Evolutionary conservation across 2,797 vertebrate genomes (phyloP).

Genomic region (Tarsius wallacei): DNA sequence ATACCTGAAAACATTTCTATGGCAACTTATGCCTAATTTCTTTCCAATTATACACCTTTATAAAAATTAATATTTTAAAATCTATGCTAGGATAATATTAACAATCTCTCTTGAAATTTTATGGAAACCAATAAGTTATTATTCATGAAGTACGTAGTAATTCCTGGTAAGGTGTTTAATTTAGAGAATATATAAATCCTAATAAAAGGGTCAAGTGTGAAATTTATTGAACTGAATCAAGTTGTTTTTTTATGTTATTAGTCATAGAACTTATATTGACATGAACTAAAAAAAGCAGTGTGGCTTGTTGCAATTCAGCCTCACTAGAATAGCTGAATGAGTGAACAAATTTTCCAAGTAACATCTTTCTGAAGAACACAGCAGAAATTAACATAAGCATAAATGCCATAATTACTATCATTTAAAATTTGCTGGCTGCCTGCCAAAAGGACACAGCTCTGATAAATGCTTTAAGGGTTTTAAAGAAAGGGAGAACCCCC

Average conservation of each 20-base stretch:
- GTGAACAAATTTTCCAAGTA: not conserved
- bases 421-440: not conserved
- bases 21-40: not conserved
- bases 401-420: conserved; percentile 15
- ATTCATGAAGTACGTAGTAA: conserved; percentile 34
- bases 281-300: not conserved
- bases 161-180: conserved; percentile 35
- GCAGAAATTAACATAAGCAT: not conserved
- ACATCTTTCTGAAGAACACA: not conserved
- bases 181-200: conserved; percentile 52
- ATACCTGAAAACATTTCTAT: not conserved
- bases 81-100: conserved; percentile 29
- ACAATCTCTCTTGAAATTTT: conserved; percentile 50
- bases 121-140: not conserved
- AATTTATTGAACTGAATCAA: conserved; percentile 57
- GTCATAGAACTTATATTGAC: not conserved
- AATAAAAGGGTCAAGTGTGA: conserved; percentile 66
- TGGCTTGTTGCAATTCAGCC: not conserved
- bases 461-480: conserved; percentile 2
- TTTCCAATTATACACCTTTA: not conserved
- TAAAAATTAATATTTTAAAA: conserved; percentile 59
- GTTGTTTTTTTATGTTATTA: conserved; percentile 46
- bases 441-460: not conserved
- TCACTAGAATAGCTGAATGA: not conserved
- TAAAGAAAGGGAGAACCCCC: not conserved